Percentiles rank a stretch among this genome's conserved stretches.
phyloP scores from a whole-genome alignment of 2,113 vertebrate genomes.

The Alexandromys fortis region DNA sequence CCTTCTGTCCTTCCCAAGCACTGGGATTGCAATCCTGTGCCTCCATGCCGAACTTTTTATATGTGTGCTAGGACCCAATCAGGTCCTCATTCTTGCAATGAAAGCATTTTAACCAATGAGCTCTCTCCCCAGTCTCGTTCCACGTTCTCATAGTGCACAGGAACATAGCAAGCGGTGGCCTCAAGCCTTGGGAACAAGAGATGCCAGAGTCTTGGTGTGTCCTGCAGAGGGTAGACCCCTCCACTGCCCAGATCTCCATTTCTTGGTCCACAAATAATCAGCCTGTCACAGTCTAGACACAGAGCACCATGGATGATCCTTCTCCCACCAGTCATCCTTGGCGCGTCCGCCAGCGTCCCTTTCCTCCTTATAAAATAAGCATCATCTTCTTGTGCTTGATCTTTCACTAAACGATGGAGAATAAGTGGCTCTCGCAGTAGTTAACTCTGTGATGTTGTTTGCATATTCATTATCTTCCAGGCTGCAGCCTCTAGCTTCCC shows the following conservation, averaged over 20 bases:
- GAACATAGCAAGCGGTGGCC: background rate
- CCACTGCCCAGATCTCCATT: fast-evolving
- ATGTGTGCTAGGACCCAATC: background rate
- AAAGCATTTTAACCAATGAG: background rate
- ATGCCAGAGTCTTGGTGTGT: background rate
- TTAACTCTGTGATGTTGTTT: background rate
- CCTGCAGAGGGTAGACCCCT: background rate
- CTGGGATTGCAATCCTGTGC: background rate
- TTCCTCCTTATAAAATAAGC: conserved; percentile 5
- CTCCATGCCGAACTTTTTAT: background rate
- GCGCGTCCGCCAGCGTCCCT: background rate
- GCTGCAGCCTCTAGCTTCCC: background rate
- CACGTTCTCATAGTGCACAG: background rate
- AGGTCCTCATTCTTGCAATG: too few species aligned
- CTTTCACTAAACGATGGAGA: background rate
- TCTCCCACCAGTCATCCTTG: background rate
- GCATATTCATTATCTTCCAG: conserved; percentile 35
- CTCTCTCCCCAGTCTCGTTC: background rate
- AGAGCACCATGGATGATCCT: fast-evolving
- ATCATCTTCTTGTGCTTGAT: background rate
- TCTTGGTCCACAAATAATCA: background rate
- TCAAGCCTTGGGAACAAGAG: background rate
- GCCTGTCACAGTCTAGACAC: background rate
- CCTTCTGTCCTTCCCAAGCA: too few species aligned
- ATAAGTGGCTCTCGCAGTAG: background rate